phyloP scores from a whole-genome alignment of 1,140 invertebrate species.

The Druon quercuslanigerum region DNA sequence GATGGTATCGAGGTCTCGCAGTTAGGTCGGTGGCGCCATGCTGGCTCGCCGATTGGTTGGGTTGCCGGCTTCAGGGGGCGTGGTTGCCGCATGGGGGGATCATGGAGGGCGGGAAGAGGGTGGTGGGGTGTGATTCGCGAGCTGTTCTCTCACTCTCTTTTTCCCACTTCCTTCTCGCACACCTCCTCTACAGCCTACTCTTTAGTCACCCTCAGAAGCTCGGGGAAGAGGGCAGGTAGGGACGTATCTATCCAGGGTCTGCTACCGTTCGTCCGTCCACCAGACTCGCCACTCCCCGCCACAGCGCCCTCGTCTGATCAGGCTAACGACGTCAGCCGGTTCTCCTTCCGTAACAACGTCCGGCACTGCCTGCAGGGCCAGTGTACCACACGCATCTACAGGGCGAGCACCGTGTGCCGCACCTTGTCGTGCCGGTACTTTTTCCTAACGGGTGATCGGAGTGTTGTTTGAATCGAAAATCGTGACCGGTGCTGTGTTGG shows the following conservation, averaged over 20 bases:
- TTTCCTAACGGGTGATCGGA: neutral
- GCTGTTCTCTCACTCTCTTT: constrained; percentile 24
- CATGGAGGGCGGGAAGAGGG: constrained; percentile 45
- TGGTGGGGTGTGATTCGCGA: constrained; percentile 32
- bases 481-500: neutral
- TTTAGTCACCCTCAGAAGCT: constrained; percentile 12
- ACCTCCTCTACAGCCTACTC: constrained; percentile 33
- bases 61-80: constrained; percentile 49
- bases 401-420: constrained; percentile 61
- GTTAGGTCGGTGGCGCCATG: constrained; percentile 67
- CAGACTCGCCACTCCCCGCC: constrained; percentile 34
- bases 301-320: constrained; percentile 43
- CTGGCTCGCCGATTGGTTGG: constrained; percentile 65
- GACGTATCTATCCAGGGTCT: constrained; percentile 23
- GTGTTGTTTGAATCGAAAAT: neutral
- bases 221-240: constrained; percentile 16
- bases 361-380: constrained; percentile 56
- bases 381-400: constrained; percentile 68
- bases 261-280: constrained; percentile 46
- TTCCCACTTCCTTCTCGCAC: neutral
- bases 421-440: constrained; percentile 24
- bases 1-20: constrained; percentile 65
- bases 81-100: constrained; percentile 49
- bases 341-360: constrained; percentile 59
- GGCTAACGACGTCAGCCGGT: constrained; percentile 57